Percentiles rank a stretch among this genome's conserved stretches.
Conservation (phyloP, 2,888 invertebrate species). For the Elysia crispata region DNA sequence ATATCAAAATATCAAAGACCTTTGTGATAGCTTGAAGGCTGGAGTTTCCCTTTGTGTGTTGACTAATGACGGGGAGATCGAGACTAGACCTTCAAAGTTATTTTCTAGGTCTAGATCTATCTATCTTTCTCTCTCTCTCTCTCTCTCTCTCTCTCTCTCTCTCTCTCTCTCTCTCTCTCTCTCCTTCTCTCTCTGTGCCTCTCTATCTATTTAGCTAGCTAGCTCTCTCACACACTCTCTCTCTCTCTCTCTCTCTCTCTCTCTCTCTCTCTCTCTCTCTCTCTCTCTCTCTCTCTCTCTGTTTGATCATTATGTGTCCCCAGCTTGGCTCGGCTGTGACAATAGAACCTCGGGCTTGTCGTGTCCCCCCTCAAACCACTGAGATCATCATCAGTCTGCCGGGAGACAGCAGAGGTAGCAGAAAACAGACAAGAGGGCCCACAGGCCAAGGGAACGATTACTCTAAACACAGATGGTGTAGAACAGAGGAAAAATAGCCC, state of each 20-base stretch:
- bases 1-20: no score
- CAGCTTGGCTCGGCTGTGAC: background rate
- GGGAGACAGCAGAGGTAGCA: no score
- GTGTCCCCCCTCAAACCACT: background rate
- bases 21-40: no score
- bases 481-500: no score
- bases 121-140: background rate
- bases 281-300: conserved; percentile 35
- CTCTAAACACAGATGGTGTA: no score
- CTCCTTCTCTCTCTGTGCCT: background rate
- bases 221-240: background rate
- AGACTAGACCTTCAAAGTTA: background rate
- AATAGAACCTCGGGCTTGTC: background rate
- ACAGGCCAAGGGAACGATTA: no score
- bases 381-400: background rate
- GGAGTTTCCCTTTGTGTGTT: no score
- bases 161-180: conserved; percentile 22
- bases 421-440: no score
- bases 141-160: no score
- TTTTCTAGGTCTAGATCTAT: background rate
- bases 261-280: conserved; percentile 24
- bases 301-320: background rate
- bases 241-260: background rate
- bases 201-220: background rate
- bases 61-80: no score